A percentile compares a stretch with the other conserved stretches of the same genome.
These are phyloP conservation scores for Silurus meridionalis DNA, from an alignment of 2,113 vertebrate genomes.

Conservation along the genomic window DNA sequence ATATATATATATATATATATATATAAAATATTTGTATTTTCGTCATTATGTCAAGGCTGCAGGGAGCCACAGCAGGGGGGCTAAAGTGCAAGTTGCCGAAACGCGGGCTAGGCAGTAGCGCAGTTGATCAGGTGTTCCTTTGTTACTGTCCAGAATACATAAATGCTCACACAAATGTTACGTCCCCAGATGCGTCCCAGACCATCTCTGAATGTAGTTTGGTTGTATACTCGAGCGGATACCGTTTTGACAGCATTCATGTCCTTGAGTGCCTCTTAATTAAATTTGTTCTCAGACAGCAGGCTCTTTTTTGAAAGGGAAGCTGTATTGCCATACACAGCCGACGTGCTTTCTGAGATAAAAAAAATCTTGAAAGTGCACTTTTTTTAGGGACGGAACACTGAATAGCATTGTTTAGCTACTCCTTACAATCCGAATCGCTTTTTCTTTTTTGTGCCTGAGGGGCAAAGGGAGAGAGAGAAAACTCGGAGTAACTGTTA, in stretches of 20 bases:
- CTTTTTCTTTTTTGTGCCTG: not conserved
- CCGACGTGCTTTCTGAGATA: not conserved
- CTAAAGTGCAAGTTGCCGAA: too few relatives aligned
- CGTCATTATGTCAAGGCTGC: too few relatives aligned
- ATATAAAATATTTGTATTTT: too few relatives aligned
- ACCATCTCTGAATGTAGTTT: too few relatives aligned
- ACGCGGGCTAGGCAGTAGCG: not conserved
- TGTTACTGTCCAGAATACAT: not conserved
- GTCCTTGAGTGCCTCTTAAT: conserved; percentile 30
- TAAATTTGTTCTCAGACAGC: conserved; percentile 35
- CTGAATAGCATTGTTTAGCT: conserved; percentile 25
- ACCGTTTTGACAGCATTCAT: conserved; percentile 21
- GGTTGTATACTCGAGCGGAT: not conserved
- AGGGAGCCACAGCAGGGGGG: too few relatives aligned
- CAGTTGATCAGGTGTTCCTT: not conserved
- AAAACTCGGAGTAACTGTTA: conserved; percentile 7
- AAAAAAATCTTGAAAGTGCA: not conserved
- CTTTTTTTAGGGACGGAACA: conserved; percentile 15
- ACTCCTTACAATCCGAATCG: conserved; percentile 1
- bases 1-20: too few relatives aligned
- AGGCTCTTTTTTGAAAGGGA: conserved; percentile 30
- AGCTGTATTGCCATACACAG: conserved; percentile 23
- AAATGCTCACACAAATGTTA: not conserved
- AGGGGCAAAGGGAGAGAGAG: conserved; percentile 38
- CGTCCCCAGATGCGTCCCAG: not conserved